These are phyloP conservation scores for Archivesica marissinica DNA, from an alignment of 1,140 invertebrate genomes.

Conservation along the genomic window DNA sequence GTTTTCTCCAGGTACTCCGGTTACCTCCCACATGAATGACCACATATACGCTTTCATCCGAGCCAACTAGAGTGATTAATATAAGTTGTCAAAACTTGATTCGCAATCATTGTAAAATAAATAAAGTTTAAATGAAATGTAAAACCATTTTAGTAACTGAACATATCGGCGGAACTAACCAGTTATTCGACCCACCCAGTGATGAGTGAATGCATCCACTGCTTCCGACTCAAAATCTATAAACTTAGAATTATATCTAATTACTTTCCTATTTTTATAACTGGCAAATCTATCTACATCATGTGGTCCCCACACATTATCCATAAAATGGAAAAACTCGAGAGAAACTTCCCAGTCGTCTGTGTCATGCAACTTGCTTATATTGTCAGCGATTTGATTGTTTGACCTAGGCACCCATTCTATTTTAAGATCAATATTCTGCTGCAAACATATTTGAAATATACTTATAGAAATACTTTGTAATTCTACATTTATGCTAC, in stretches of 20 bases:
- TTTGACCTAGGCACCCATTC: neutral
- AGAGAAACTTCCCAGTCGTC: constrained; percentile 10
- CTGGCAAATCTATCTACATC: neutral
- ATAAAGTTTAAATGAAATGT: too few species aligned
- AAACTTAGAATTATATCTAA: constrained; percentile 26
- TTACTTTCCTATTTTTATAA: neutral
- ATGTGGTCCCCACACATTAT: neutral
- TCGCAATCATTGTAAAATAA: too few species aligned
- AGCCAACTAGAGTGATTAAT: too few species aligned
- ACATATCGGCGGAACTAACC: constrained; percentile 35
- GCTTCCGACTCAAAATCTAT: neutral
- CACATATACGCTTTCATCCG: too few species aligned
- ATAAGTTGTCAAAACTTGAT: too few species aligned
- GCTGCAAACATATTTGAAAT: neutral
- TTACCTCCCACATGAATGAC: too few species aligned
- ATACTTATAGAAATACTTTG: neutral
- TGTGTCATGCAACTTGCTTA: neutral
- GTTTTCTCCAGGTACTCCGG: too few species aligned
- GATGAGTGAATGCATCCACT: neutral
- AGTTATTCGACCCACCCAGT: neutral
- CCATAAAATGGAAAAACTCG: neutral
- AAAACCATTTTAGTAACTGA: neutral
- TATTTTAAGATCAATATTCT: neutral
- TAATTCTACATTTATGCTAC: neutral
- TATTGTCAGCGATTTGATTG: constrained; percentile 1